Conservation (phyloP, 2,797 vertebrate genomes). For the Pyrrhura leucotis region DNA sequence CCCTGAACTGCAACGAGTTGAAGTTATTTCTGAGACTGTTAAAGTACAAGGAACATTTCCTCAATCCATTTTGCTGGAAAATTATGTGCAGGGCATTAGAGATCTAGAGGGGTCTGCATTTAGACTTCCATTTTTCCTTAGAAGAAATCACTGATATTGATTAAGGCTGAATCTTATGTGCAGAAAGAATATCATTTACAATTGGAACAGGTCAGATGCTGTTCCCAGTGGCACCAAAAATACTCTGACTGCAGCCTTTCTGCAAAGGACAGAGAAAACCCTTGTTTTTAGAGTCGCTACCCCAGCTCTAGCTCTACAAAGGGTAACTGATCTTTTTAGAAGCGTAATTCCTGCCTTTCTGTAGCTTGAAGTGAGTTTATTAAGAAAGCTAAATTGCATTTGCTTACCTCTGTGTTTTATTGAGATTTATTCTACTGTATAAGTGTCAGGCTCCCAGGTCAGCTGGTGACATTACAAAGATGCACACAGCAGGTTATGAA, state of each 20-base stretch:
- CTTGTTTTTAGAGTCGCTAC: not conserved
- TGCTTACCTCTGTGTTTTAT: not conserved
- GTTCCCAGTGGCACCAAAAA: not conserved
- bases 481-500: not conserved
- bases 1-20: not conserved
- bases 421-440: not conserved
- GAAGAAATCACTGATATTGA: not conserved
- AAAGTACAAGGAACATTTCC: not conserved
- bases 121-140: not conserved
- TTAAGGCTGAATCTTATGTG: not conserved
- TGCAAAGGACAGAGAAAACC: not conserved
- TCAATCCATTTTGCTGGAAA: not conserved
- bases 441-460: not conserved
- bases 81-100: not conserved
- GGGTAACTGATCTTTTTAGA: not conserved
- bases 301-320: not conserved
- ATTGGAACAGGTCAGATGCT: not conserved
- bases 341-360: not conserved
- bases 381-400: not conserved
- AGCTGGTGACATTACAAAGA: not conserved
- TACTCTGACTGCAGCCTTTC: not conserved
- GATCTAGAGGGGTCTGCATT: not conserved
- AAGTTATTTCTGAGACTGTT: not conserved
- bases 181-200: not conserved
- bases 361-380: not conserved